Base-by-base conservation (phyloP, 2,113 vertebrate species). In the Eudyptes chrysolophus region DNA sequence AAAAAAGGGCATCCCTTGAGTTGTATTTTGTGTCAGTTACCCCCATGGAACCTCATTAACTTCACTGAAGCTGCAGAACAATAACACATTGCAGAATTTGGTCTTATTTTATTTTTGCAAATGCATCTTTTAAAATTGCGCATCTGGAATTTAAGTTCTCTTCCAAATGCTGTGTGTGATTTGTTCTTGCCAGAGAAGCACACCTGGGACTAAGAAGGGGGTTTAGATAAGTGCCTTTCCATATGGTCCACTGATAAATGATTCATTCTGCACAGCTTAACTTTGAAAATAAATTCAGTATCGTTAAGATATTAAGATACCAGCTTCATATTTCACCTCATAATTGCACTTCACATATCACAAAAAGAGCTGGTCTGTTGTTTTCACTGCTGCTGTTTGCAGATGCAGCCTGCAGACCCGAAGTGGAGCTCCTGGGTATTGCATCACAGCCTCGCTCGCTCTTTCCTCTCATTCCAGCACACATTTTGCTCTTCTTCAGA, bases 201-300 rank as follows among this genome's bases (percentile, higher is more conserved):
- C 97, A 97, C 96, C 96, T 98, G 97, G 97, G 97, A 97, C 84
- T 83, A 65, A 57, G 84, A 89, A 81, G 71, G 97, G 80, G 92
- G 97, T 81, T 95, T 85, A 97, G 95, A 96, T 97, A 97, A 98
- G 94, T 98, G 95, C 94, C 97, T 98, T 97, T 97, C 97, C 97
- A 98, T 98, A 98, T 97, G 97, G 97, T 76, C 80, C 68, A 71
- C 93, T 97, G 97, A 98, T 97, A 97, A 97, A 97, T 96, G 93
- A 95, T 96, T 97, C 97, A 94, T 94, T 97, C 96, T 97, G 86
- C 93, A 89, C 90, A 90, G 89, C 90, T 95, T 97, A 97, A 88
- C 92, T 88, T 97, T 96, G 94, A 97, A 97, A 97, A 97, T 95
- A 97, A 97, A 97, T 97, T 96, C 92, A 94, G 87, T 65, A 83